Percentiles rank a stretch among this genome's conserved stretches.
phyloP scores from a whole-genome alignment of 2,113 vertebrate species.

The Callospermophilus lateralis region DNA sequence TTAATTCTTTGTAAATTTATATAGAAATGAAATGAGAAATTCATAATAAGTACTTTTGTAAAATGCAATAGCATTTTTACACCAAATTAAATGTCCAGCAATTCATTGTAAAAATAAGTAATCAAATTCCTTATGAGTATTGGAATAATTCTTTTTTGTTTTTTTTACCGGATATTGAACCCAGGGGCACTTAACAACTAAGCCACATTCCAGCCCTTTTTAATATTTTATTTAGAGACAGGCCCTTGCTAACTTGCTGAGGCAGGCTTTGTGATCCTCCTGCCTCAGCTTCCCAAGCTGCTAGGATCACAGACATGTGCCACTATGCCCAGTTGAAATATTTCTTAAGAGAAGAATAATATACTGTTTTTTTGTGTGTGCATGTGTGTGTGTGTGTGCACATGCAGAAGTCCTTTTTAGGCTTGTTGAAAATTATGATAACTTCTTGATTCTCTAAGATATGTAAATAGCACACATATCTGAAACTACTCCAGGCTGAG shows the following conservation, averaged over 20 bases:
- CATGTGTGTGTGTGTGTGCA: too few species aligned
- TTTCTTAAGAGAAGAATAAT: background rate
- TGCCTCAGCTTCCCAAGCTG: too few species aligned
- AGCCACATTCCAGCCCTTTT: too few species aligned
- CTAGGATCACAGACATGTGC: too few species aligned
- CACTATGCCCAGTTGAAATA: too few species aligned
- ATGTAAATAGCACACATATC: background rate
- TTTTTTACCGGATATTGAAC: too few species aligned
- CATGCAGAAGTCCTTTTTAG: slow-evolving; percentile 3
- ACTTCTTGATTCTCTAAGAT: background rate
- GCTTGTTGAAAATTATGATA: background rate
- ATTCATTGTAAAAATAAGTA: slow-evolving; percentile 26
- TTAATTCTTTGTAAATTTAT: background rate
- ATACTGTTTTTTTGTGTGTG: background rate
- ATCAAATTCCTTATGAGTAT: background rate
- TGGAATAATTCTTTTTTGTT: background rate
- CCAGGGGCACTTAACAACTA: too few species aligned
- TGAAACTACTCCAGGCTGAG: background rate
- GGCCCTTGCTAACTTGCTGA: too few species aligned
- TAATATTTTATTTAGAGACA: too few species aligned
- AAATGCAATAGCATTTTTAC: background rate
- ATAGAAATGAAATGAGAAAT: background rate
- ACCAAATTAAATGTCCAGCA: background rate
- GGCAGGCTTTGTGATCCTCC: too few species aligned
- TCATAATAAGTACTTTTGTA: background rate